phyloP scores from a whole-genome alignment of 2,113 vertebrate species.

The Salminus brasiliensis region DNA sequence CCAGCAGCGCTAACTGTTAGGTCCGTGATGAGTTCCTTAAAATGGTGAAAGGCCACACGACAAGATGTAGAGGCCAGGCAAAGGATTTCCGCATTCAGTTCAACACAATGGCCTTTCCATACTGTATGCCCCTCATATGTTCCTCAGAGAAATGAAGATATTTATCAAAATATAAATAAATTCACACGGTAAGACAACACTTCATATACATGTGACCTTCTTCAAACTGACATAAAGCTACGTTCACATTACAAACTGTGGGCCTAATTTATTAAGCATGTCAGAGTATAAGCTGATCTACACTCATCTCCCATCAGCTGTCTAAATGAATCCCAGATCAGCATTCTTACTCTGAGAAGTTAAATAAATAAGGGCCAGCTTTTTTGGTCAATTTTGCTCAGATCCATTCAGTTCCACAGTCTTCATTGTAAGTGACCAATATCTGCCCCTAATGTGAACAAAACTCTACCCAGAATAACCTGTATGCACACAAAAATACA shows the following conservation, averaged over 20 bases:
- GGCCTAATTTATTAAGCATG: background rate
- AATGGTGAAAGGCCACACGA: constrained; percentile 62
- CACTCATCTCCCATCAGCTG: too few relatives aligned
- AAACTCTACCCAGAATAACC: too few relatives aligned
- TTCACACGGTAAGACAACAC: constrained; percentile 57
- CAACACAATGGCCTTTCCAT: constrained; percentile 65
- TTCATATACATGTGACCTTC: constrained; percentile 32
- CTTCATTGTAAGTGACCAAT: too few relatives aligned
- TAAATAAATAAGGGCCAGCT: too few relatives aligned
- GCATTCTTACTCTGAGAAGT: too few relatives aligned
- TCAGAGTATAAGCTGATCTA: too few relatives aligned
- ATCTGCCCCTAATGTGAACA: too few relatives aligned
- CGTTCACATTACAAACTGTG: background rate
- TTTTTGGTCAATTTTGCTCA: too few relatives aligned
- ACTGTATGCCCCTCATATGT: constrained; percentile 45
- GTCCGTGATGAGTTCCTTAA: constrained; percentile 33
- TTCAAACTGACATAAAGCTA: constrained; percentile 33
- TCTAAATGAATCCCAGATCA: too few relatives aligned
- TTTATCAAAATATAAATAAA: constrained; percentile 65
- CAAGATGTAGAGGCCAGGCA: constrained; percentile 57
- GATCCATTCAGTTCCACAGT: too few relatives aligned
- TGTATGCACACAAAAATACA: too few relatives aligned
- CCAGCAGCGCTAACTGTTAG: constrained; percentile 39
- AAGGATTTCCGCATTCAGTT: constrained; percentile 59
- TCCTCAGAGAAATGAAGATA: constrained; percentile 44